Base-by-base conservation (phyloP, 1,140 invertebrate species). In the Psilanteris sp. region DNA sequence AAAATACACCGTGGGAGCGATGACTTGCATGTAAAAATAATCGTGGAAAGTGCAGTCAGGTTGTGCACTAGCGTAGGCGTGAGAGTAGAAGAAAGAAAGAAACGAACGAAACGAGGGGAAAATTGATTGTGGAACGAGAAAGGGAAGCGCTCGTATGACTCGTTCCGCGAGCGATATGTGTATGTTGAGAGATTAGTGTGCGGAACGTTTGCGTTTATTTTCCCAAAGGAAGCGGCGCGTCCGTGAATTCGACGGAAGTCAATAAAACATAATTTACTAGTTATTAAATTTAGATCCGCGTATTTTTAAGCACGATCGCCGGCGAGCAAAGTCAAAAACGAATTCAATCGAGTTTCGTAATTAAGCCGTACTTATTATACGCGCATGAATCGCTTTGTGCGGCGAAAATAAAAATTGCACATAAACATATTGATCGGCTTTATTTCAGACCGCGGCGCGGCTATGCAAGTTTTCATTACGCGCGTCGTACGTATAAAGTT, bases 1-100 rank as follows among this genome's bases (percentile, higher is more conserved):
- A 88, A 88, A 88, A 88, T 88, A 88, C 81, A 81, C 79, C 83
- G 85, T 86, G 85, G 81, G 87, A 88, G 86, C 86, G 85, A 88
- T 87, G 85, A 87, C 86, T 87, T 79, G 79, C 57, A 81, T 80
- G 82, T 86, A 87, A 88, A 88, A 88, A 88, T 87, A 86, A 80
- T 77, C 64, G 57, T 52, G 54, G 64, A 74, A 62, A 77, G 71
- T 78, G 75, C 57, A 76, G 64, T 70, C 46, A 59, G 32, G 52
- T 48, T 59, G 64, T 52, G 37, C 52, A 43, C 31, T 39, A 34
- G 68, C 43, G 73, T 74, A 59, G 67, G 77, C 71, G 64, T 61
- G 57, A 78, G 72, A 75, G 46, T 50, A 39, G 43, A 66, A 68
- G 71, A 67, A 54, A 71, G 72, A 57, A 76, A 52, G 64, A 78